Conservation (phyloP, 2,888 invertebrate species). For the Philereme transversata region DNA sequence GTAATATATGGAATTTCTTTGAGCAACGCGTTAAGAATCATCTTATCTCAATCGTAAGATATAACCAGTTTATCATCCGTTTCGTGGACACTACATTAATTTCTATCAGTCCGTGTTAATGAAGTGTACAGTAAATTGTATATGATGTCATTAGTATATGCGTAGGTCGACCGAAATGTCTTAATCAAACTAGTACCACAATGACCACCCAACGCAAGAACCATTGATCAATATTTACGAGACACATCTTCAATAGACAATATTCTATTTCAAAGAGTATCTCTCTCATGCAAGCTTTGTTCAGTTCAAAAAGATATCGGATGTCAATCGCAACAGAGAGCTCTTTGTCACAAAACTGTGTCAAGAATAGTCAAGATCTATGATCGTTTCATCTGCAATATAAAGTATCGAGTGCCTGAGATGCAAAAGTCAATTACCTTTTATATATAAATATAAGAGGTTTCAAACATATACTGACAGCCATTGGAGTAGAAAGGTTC, state of each 20-base stretch:
- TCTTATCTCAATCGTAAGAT: not conserved
- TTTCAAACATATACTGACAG: not conserved
- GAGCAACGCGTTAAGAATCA: not conserved
- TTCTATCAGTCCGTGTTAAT: not conserved
- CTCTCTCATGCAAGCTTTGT: constrained; percentile 21
- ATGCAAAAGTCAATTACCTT: constrained; percentile 15
- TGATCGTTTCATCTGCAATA: constrained; percentile 20
- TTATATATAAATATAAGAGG: not conserved
- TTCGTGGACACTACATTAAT: not conserved
- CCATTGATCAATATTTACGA: constrained; percentile 25
- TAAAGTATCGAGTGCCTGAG: constrained; percentile 18
- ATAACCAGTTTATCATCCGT: not conserved
- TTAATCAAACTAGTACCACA: constrained; percentile 4
- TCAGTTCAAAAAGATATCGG: constrained; percentile 28
- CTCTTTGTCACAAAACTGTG: constrained; percentile 35
- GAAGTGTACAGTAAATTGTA: not conserved
- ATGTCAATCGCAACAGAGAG: constrained; percentile 22
- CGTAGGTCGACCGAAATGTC: not conserved
- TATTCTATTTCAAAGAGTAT: constrained; percentile 24
- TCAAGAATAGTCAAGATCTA: constrained; percentile 36
- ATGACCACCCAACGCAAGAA: constrained; percentile 14
- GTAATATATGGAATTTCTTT: too few relatives aligned
- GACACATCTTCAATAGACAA: constrained; percentile 23
- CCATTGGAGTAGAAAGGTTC: too few relatives aligned
- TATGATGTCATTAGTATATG: not conserved